Evolutionary conservation across 2,888 invertebrate genomes (phyloP).

Genomic region (Dolichopus griseipennis): DNA sequence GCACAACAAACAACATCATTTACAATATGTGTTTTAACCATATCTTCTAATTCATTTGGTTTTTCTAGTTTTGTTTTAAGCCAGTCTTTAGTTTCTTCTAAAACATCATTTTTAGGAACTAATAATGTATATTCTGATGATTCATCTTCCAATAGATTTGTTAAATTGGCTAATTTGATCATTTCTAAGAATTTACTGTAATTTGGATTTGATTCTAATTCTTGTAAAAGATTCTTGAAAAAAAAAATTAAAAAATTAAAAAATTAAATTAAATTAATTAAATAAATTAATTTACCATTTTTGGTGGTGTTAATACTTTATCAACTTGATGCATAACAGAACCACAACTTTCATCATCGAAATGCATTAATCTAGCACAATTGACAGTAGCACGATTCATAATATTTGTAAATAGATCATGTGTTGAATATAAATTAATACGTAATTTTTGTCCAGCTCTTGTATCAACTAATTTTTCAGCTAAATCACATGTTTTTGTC

Average conservation of each 20-base stretch:
- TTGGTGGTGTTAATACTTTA: slow-evolving; percentile 45
- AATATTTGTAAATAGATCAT: slow-evolving; percentile 49
- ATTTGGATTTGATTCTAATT: slow-evolving; percentile 36
- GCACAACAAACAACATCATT: slow-evolving; percentile 43
- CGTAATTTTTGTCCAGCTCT: slow-evolving; percentile 46
- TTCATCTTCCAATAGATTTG: slow-evolving; percentile 32
- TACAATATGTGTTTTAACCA: slow-evolving; percentile 40
- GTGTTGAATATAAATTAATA: slow-evolving; percentile 52
- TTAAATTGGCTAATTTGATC: slow-evolving; percentile 37
- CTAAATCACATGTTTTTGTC: slow-evolving; percentile 49
- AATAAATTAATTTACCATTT: slow-evolving; percentile 26
- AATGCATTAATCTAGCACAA: slow-evolving; percentile 54
- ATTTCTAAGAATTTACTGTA: slow-evolving; percentile 41
- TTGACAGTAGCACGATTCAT: slow-evolving; percentile 57
- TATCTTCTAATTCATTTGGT: slow-evolving; percentile 29
- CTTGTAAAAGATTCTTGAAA: slow-evolving; percentile 33
- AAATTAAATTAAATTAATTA: slow-evolving; percentile 7
- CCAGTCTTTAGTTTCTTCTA: slow-evolving; percentile 36
- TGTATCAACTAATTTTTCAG: slow-evolving; percentile 48
- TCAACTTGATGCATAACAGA: slow-evolving; percentile 59
- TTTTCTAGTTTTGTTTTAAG: slow-evolving; percentile 28
- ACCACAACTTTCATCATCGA: slow-evolving; percentile 58
- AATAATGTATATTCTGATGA: slow-evolving; percentile 37
- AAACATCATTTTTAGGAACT: slow-evolving; percentile 42
- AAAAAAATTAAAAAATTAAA: not conserved